Evolutionary conservation across 2,113 vertebrate species (phyloP).

Genomic region (Actinemys pallida): DNA sequence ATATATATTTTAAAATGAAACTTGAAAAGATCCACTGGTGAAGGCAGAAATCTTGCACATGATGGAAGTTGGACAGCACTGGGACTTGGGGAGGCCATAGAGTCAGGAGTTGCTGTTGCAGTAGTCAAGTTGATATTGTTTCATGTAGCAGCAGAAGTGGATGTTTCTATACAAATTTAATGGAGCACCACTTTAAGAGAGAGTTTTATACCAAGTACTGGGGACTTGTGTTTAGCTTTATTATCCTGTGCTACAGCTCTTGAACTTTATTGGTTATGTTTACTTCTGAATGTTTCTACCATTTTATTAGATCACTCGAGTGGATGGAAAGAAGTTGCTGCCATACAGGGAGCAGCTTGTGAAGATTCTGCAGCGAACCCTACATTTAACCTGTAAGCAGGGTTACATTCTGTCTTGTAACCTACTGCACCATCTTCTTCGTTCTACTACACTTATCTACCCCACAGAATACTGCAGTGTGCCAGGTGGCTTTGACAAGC

Average conservation of each 20-base stretch:
- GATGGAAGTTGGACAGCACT: fast-evolving
- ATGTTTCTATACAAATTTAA: too few species aligned
- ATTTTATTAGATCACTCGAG: slow-evolving; percentile 89
- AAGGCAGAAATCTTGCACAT: neutral
- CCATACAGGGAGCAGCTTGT: slow-evolving; percentile 91
- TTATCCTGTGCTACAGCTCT: neutral
- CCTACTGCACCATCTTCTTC: slow-evolving; percentile 95
- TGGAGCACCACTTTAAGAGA: neutral
- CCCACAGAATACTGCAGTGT: slow-evolving; percentile 99
- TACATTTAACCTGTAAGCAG: slow-evolving; percentile 96
- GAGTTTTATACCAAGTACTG: neutral
- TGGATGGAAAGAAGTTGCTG: slow-evolving; percentile 95
- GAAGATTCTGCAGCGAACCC: slow-evolving; percentile 91
- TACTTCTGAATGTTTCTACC: slow-evolving; percentile 4
- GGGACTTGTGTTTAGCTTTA: neutral
- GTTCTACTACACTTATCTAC: slow-evolving; percentile 94
- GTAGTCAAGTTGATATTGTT: neutral
- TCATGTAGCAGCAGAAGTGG: neutral
- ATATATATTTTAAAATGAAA: fast-evolving
- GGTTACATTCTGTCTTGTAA: slow-evolving; percentile 97
- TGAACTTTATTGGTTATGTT: neutral
- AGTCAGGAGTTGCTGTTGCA: neutral
- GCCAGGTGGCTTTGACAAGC: slow-evolving; percentile 93
- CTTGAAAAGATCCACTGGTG: fast-evolving
- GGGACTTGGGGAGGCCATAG: neutral